A percentile compares a stretch with the other conserved stretches of the same genome.
These are phyloP conservation scores for Lordiphosa mommai DNA, from an alignment of 1,140 invertebrate genomes.

Conservation along the genomic window DNA sequence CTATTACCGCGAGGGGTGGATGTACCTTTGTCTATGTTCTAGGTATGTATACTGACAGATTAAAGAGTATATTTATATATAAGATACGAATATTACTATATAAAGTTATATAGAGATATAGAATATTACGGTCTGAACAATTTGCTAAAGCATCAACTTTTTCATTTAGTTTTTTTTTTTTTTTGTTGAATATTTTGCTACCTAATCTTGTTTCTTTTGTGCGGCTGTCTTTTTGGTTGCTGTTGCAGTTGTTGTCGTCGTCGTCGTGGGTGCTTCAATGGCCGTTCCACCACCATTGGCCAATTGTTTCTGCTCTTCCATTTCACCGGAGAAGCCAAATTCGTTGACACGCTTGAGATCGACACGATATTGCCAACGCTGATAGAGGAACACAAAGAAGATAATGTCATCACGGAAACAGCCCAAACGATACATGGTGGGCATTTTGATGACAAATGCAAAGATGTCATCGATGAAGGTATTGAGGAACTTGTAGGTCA, in stretches of 20 bases:
- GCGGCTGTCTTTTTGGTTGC: slow-evolving; percentile 59
- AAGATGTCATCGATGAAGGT: slow-evolving; percentile 99
- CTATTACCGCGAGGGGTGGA: slow-evolving; percentile 11
- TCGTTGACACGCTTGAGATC: slow-evolving; percentile 97
- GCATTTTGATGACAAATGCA: slow-evolving; percentile 99
- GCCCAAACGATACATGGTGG: slow-evolving; percentile 96
- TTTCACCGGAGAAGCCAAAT: slow-evolving; percentile 93
- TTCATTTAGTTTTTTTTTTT: slow-evolving; percentile 1
- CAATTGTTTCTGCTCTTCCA: slow-evolving; percentile 81
- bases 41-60: slow-evolving; percentile 33
- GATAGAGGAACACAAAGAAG: slow-evolving; percentile 99
- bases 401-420: slow-evolving; percentile 99
- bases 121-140: slow-evolving; percentile 16
- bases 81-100: not conserved
- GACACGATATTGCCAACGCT: slow-evolving; percentile 98
- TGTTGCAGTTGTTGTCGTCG: slow-evolving; percentile 18
- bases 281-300: slow-evolving; percentile 30
- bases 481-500: slow-evolving; percentile 99
- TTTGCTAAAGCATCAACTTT: slow-evolving; percentile 24
- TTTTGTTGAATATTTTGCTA: slow-evolving; percentile 6
- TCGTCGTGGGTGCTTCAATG: slow-evolving; percentile 32
- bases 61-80: slow-evolving; percentile 22
- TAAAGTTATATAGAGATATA: slow-evolving; percentile 9
- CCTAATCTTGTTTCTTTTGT: slow-evolving; percentile 72
- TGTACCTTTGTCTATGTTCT: slow-evolving; percentile 4